A percentile compares a stretch with the other conserved stretches of the same genome.
These are phyloP conservation scores for Oryzias sinensis DNA, from an alignment of 2,797 vertebrate species.

Conservation along the genomic window DNA sequence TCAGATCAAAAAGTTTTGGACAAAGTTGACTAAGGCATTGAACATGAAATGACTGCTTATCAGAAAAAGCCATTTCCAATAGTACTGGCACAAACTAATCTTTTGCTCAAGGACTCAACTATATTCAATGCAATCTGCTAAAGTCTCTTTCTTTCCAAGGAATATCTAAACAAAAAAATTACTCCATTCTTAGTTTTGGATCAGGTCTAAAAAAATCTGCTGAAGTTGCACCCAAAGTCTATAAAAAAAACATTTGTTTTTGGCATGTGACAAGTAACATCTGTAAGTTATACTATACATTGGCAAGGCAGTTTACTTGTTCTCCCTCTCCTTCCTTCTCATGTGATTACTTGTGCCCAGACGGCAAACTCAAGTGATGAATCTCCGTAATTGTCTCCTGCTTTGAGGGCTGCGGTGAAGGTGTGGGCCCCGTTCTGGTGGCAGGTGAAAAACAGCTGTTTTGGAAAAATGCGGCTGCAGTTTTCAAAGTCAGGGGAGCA, in stretches of 20 bases:
- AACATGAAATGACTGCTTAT: too few species aligned
- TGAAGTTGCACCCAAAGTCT: slow-evolving; percentile 46
- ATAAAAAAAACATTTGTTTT: slow-evolving; percentile 56
- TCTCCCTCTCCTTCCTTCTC: slow-evolving; percentile 27
- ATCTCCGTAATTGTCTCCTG: slow-evolving; percentile 65
- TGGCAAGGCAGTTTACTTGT: slow-evolving; percentile 42
- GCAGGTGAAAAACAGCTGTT: slow-evolving; percentile 44
- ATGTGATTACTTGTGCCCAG: slow-evolving; percentile 57
- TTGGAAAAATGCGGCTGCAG: slow-evolving; percentile 29
- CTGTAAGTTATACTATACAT: slow-evolving; percentile 62
- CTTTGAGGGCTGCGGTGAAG: slow-evolving; percentile 32
- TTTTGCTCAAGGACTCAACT: too few species aligned
- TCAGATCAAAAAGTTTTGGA: too few species aligned
- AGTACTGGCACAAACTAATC: too few species aligned
- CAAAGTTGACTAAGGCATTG: too few species aligned
- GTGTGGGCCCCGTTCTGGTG: slow-evolving; percentile 27
- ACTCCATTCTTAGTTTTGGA: too few species aligned
- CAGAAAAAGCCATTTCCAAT: too few species aligned
- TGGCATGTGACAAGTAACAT: slow-evolving; percentile 53
- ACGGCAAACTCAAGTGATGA: slow-evolving; percentile 70
- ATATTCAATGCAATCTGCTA: too few species aligned
- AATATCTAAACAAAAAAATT: slow-evolving; percentile 25
- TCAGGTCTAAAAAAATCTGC: slow-evolving; percentile 22
- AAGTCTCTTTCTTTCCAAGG: too few species aligned
- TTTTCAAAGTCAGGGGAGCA: slow-evolving; percentile 22